Evolutionary conservation across 1,140 invertebrate species (phyloP), one percentile per base, ranked within the genome.

Genomic region (Dreissena rostriformis): DNA sequence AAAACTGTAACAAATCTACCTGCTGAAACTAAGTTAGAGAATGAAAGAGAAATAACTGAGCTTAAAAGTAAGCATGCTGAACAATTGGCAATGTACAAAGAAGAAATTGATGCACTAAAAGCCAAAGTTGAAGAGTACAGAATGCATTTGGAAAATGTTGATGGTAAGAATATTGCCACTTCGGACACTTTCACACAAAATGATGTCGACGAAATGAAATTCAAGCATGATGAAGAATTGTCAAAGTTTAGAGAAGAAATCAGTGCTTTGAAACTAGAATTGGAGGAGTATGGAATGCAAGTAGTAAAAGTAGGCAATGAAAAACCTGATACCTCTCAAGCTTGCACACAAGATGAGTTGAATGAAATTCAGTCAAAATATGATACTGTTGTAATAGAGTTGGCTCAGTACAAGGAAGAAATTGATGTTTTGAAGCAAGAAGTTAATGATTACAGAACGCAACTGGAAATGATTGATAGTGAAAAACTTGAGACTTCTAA

Each of bases 1-100:
- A 81, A 73, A 66, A 55, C 49, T 6, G 52, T 5, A 39, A 39
- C 2, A 39, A 39, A 39, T 39, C 39, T 8, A 22, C 8, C 14
- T 19, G 15, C 24, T 7, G 22, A 15, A 14, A 4, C 14, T 26
- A 24, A 67, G 8, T 67, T 67, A 67, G 24, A 67, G 22, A 1
- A 24, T 22, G 65, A 67, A 67, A 15, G 8, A 39, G 39, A 39
- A 39, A 8, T 39, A 5, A 39, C 39, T 39, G 39, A 86, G 26
- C 55, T 78, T 24, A 86, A 86, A 52, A 5, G 29, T 1, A 81
- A 86, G 49, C 65, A 82, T 68, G 79, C 65, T 19, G 24, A 66
- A 29, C 67, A 82, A 15, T 57, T 82, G 19, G 57, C 12, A 24
- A 70, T 72, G 14, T 39, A 57, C 7, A 81, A 28, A 53, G 79